These are phyloP conservation scores for Bradynema listronoti DNA, from an alignment of 1,140 invertebrate genomes.

Conservation along the genomic window DNA sequence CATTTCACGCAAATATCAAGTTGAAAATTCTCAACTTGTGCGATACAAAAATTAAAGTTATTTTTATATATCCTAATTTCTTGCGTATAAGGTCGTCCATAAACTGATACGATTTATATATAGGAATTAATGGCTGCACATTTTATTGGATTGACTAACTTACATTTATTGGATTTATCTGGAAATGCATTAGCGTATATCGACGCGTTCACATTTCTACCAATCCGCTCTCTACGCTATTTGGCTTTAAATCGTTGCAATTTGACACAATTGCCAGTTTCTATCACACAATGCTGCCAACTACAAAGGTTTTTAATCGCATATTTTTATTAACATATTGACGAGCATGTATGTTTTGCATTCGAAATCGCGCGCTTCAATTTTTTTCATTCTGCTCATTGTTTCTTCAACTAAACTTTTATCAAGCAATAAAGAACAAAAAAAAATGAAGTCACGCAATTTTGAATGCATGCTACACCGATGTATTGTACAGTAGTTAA, in stretches of 20 bases:
- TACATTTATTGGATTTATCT: constrained; percentile 19
- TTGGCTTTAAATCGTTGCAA: constrained; percentile 32
- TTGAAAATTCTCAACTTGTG: constrained; percentile 25
- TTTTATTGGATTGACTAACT: constrained; percentile 17
- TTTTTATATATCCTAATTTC: constrained; percentile 5
- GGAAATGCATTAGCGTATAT: constrained; percentile 26
- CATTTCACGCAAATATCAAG: constrained; percentile 22
- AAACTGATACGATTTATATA: neutral
- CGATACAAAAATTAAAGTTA: constrained; percentile 16
- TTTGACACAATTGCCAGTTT: constrained; percentile 27
- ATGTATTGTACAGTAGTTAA: no score
- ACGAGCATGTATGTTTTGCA: no score
- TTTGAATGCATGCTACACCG: no score
- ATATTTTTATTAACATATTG: no score
- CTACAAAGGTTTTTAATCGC: constrained; percentile 34
- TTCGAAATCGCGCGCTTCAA: no score
- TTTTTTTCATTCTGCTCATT: no score
- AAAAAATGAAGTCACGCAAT: no score
- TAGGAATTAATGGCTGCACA: constrained; percentile 27
- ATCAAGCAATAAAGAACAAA: no score
- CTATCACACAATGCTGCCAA: constrained; percentile 35
- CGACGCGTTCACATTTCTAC: constrained; percentile 35
- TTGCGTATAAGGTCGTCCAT: neutral
- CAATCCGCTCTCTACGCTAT: constrained; percentile 11
- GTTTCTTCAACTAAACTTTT: no score